Evolutionary conservation across 2,888 invertebrate species (phyloP), one percentile per base, ranked within the genome.

Genomic region (Lapara coniferarum): DNA sequence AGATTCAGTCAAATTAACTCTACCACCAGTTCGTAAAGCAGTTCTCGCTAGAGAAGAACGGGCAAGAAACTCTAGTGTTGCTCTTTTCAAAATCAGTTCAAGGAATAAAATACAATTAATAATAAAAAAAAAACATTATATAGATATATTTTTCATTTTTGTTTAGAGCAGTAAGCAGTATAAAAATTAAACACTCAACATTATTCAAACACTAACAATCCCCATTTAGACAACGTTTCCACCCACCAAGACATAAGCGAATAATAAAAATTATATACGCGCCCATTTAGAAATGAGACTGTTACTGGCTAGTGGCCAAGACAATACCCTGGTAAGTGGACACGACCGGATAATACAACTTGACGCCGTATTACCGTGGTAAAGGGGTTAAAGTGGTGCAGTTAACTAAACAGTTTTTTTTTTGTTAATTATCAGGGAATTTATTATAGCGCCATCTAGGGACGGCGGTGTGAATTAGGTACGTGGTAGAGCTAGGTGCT

Each of bases 271-370:
- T 89, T 89, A 88, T 88, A 86, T 87, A 90, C 86, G 86, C 80
- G 70, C 80, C 88, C 89, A 88, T 89, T 90, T 86, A 85, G 84
- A 86, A 81, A 89, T 87, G 88, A 87, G 82, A 86, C 86, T 80
- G 81, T 80, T 71, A 69, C 57, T 89, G 89, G 88, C 82, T 66
- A 51, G 25, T 49, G 49, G 84, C 89, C 88, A 86, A 87, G 82
- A 86, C 85, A 89, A 90, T 90, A 80, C 74, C 75, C 74, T 67
- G 71, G 75, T 75, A 76, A 77, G 74, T 72, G 73, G 70, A 71
- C 75, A 72, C 72, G 72, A 71, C 73, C 72, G 73, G 71, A 72
- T 73, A 77, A 74, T 67, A 66, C 69, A 59, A 68, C 71, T 71
- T 69, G 73, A 71, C 67, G 70, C 69, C 66, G 68, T 69, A 72